Conservation (phyloP, 2,113 vertebrate genomes). For the Lonchura striata region DNA sequence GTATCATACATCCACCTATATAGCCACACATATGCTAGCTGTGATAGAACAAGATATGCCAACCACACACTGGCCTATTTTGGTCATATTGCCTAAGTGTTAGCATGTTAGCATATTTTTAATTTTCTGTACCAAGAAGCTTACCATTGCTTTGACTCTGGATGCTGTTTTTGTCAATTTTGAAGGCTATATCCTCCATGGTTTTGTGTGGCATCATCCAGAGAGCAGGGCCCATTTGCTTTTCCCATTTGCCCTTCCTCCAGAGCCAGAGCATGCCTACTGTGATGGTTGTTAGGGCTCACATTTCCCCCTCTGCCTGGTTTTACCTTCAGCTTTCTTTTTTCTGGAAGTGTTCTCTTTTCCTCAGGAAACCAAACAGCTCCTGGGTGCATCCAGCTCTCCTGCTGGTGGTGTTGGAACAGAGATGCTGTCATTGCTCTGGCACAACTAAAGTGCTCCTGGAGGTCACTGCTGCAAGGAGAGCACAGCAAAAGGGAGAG, state of each 20-base stretch:
- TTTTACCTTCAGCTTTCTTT: not conserved
- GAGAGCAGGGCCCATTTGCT: not conserved
- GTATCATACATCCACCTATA: not conserved
- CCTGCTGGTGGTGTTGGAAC: rapidly evolving
- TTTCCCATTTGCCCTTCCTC: not conserved
- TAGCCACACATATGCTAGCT: not conserved
- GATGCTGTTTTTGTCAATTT: not conserved
- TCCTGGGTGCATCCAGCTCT: not conserved
- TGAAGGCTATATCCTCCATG: not conserved
- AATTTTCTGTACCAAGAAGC: not conserved
- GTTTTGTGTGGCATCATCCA: not conserved
- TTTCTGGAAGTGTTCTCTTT: not conserved
- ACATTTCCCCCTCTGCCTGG: rapidly evolving
- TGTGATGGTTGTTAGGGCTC: not conserved
- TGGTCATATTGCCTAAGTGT: not conserved
- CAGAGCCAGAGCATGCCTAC: not conserved
- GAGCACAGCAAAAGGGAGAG: not conserved
- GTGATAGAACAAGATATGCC: not conserved
- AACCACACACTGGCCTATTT: not conserved
- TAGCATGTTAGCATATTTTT: not conserved
- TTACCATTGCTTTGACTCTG: not conserved
- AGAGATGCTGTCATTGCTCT: not conserved
- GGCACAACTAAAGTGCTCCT: not conserved
- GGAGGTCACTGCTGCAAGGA: not conserved
- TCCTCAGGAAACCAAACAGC: not conserved